These are phyloP conservation scores for Procavia capensis DNA, from an alignment of 2,113 vertebrate species.

Conservation along the genomic window DNA sequence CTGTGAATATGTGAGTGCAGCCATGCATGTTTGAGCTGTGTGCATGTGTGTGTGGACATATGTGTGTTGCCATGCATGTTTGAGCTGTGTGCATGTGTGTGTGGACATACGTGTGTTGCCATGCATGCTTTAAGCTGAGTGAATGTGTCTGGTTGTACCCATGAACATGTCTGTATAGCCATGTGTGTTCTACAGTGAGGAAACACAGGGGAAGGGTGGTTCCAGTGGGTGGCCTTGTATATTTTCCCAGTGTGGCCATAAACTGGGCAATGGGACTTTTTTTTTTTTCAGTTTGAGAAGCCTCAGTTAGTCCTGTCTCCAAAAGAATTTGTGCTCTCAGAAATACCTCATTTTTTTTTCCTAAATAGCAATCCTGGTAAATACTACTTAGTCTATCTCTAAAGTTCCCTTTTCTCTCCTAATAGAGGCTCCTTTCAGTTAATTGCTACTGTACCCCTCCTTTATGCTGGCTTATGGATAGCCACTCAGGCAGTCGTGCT, in stretches of 20 bases:
- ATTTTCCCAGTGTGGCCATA: constrained; percentile 51
- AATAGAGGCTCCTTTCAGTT: constrained; percentile 49
- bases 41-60: no score
- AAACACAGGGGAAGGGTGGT: not conserved
- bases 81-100: not conserved
- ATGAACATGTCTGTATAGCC: not conserved
- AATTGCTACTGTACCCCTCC: not conserved
- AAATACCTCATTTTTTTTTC: constrained; percentile 47
- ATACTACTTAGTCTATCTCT: not conserved
- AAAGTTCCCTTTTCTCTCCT: constrained; percentile 51
- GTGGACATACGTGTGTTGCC: no score
- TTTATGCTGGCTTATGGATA: constrained; percentile 41
- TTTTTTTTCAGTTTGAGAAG: constrained; percentile 2
- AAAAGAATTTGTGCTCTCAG: constrained; percentile 55
- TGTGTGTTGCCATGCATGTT: no score
- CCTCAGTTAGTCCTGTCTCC: constrained; percentile 47
- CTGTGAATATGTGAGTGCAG: not conserved
- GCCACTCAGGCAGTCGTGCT: constrained; percentile 1
- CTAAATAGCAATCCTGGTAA: constrained; percentile 10
- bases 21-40: no score
- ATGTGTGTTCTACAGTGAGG: not conserved
- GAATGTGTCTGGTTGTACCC: no score
- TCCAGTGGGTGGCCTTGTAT: constrained; percentile 57
- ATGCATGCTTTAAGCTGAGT: not conserved
- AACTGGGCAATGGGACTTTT: constrained; percentile 51